These are phyloP conservation scores for Pherbina coryleti DNA, from an alignment of 2,888 invertebrate species.

Conservation along the genomic window DNA sequence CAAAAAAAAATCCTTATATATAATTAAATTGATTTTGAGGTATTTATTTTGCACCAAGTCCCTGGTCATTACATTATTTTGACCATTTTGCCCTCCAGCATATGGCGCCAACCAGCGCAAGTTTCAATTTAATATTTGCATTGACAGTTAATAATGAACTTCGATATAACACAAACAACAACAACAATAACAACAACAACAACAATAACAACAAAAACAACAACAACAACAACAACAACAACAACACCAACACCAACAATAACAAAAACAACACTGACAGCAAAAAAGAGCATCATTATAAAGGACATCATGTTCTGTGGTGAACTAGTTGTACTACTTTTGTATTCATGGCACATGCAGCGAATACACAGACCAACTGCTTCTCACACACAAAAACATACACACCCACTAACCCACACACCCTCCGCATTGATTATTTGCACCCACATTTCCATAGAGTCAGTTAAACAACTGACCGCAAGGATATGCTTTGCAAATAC, in stretches of 20 bases:
- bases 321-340: background rate
- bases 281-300: background rate
- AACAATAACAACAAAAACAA: background rate
- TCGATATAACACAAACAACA: background rate
- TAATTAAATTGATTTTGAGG: no score
- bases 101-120: background rate
- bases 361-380: background rate
- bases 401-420: background rate
- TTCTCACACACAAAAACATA: background rate
- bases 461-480: background rate
- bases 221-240: background rate
- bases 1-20: no score
- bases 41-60: no score
- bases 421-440: background rate
- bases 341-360: constrained; percentile 16
- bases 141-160: constrained; percentile 15
- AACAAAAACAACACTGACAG: background rate
- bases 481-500: constrained; percentile 11
- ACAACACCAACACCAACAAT: background rate
- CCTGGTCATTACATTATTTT: no score
- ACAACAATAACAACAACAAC: background rate
- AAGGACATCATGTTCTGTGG: background rate
- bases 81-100: no score
- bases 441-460: background rate
- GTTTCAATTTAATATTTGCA: constrained; percentile 7